Evolutionary conservation across 2,797 vertebrate genomes (phyloP).

Genomic region (Otolemur crassicaudatus): DNA sequence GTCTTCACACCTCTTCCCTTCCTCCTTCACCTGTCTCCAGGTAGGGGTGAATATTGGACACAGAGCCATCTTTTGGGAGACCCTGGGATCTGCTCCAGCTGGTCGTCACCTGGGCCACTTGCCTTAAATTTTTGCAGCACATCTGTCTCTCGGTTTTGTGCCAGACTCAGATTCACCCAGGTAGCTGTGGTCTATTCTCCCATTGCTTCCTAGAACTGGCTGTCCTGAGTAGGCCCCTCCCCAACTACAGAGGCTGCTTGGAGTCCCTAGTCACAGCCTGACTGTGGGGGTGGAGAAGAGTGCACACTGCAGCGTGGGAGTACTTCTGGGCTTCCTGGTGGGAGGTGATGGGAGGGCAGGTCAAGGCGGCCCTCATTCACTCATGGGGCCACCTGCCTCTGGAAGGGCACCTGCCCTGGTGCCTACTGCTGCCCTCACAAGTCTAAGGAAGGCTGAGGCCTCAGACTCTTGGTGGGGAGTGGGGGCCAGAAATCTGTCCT

Average conservation of each 20-base stretch:
- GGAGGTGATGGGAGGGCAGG: not conserved
- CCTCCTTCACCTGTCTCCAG: not conserved
- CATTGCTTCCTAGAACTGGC: not conserved
- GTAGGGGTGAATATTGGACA: not conserved
- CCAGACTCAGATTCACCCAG: not conserved
- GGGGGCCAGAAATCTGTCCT: not conserved
- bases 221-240: not conserved
- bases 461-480: not conserved
- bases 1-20: not conserved
- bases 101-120: slow-evolving; percentile 22
- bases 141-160: not conserved
- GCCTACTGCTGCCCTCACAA: not conserved
- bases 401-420: not conserved
- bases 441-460: not conserved
- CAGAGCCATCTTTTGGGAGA: not conserved
- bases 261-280: not conserved
- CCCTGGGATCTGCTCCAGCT: not conserved
- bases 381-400: not conserved
- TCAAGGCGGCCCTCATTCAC: not conserved
- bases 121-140: slow-evolving; percentile 68
- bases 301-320: not conserved
- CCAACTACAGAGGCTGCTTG: not conserved
- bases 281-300: not conserved
- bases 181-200: not conserved
- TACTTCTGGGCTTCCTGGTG: not conserved